phyloP scores from a whole-genome alignment of 2,888 invertebrate species.

The Chalcis sispes region DNA sequence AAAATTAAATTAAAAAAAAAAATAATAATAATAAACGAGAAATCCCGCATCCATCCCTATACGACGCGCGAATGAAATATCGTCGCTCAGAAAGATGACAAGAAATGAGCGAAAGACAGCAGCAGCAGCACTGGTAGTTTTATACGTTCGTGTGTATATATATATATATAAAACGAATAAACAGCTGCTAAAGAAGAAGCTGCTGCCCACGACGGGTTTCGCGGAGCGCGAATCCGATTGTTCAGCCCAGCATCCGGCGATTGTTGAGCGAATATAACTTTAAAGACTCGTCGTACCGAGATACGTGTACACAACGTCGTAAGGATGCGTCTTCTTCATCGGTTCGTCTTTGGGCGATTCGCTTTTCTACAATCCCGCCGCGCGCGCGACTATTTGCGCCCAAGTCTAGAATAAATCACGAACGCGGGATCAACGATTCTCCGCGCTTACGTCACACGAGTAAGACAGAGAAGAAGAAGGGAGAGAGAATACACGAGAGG shows the following conservation, averaged over 20 bases:
- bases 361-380: neutral
- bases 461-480: conserved; percentile 46
- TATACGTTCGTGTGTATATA: conserved; percentile 8
- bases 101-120: conserved; percentile 50
- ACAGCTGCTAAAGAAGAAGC: neutral
- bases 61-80: conserved; percentile 48
- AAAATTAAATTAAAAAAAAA: neutral
- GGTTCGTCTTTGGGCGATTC: conserved; percentile 7
- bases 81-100: conserved; percentile 42
- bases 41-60: conserved; percentile 8
- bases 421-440: conserved; percentile 67
- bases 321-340: conserved; percentile 43
- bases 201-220: conserved; percentile 14
- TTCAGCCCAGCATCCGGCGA: conserved; percentile 55
- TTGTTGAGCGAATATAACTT: too few species aligned
- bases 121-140: neutral
- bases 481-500: conserved; percentile 50
- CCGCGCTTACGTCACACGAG: conserved; percentile 66
- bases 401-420: conserved; percentile 67
- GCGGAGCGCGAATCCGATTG: conserved; percentile 38
- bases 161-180: conserved; percentile 5
- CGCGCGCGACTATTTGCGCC: conserved; percentile 17
- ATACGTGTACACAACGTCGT: too few species aligned
- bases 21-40: neutral
- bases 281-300: too few species aligned